phyloP scores from a whole-genome alignment of 2,113 vertebrate genomes.

The Notiomystis cincta region DNA sequence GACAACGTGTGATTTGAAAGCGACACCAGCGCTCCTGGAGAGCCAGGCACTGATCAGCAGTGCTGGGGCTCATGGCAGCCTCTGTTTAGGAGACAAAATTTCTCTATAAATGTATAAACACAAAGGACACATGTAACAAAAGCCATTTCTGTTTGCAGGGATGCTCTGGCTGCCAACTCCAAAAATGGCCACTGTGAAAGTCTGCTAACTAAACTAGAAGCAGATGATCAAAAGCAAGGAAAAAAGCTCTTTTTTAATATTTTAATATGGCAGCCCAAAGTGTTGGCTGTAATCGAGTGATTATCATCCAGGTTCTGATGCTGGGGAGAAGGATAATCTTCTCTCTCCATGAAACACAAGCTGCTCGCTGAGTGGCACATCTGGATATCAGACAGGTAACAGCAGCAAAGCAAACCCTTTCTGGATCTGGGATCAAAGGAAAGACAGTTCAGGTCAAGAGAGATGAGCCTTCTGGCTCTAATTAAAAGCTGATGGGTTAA shows the following conservation, averaged over 20 bases:
- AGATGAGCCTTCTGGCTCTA: neutral
- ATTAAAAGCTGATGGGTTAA: neutral
- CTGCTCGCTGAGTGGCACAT: neutral
- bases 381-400: neutral
- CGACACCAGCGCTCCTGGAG: fast-evolving
- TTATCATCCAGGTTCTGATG: neutral
- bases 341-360: neutral
- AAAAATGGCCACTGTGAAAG: neutral
- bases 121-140: neutral
- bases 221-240: neutral
- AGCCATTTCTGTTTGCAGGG: neutral
- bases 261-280: neutral
- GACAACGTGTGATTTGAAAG: neutral
- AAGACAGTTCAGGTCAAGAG: neutral
- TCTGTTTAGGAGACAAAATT: neutral
- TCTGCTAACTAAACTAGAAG: neutral
- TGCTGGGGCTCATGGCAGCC: neutral
- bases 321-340: neutral
- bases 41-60: neutral
- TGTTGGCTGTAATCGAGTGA: neutral
- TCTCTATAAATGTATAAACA: neutral
- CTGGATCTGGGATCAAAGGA: neutral
- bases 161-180: neutral
- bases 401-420: neutral
- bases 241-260: neutral